Evolutionary conservation across 1,140 invertebrate genomes (phyloP), one percentile per base, ranked within the genome.

Genomic region (Brachionus calyciflorus): DNA sequence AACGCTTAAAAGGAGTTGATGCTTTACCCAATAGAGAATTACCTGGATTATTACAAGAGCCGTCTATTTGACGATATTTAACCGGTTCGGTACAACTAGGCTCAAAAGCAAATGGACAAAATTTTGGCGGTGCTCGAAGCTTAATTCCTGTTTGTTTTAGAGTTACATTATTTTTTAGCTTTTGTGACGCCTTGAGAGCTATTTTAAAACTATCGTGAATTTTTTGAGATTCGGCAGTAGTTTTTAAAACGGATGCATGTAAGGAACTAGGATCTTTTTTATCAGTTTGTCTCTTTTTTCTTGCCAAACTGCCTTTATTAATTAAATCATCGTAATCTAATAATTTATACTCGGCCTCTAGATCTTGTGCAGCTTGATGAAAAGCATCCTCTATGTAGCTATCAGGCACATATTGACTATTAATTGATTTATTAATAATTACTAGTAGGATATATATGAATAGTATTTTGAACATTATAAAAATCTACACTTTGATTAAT

Each of bases 51-150:
- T 76, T 76, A 76, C 73, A 76, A 24, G 49, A 57, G 28, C 73
- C 73, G 21, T 76, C 73, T 12, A 76, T 55, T 60, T 55, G 9
- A 17, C 73, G 73, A 57, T 76, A 76, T 12, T 76, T 76, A 19
- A 30, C 51, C 6, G 24, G 14, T 14, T n/a, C 10, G 24, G n/a
- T 28, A 24, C 73, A 76, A 46, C 46, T 33, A 7, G 46, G 69
- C n/a, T 73, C 51, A 24, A 55, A 73, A 26, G 46, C 46, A 30
- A 73, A 73, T 2, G 69, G 69, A 55, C 69, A 73, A 40, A 73
- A 73, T 21, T 73, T 73, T 51, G 69, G 69, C n/a, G 69, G 69
- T 37, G 69, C 69, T 5, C 28, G 19, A 10, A 73, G 26, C 24
- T 51, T 73, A 14, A 73, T 51, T 51, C 28, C 17, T 28, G 14